These are phyloP conservation scores for Pimpla rufipes DNA, from an alignment of 2,888 invertebrate species.

Conservation along the genomic window DNA sequence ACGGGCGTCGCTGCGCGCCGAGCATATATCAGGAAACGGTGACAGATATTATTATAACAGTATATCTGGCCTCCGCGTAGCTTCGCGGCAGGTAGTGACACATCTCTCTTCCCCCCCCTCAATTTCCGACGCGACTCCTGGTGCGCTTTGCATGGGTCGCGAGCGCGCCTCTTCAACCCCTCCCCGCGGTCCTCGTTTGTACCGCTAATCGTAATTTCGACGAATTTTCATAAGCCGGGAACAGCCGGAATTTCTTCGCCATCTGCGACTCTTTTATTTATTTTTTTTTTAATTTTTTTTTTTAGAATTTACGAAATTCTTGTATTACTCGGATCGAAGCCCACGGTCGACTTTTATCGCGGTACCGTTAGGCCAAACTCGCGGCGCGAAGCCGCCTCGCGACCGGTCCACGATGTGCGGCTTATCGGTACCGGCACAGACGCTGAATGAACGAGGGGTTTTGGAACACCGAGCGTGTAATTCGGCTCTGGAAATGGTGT, in stretches of 20 bases:
- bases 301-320: slow-evolving; percentile 10
- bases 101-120: not conserved
- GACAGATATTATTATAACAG: slow-evolving; percentile 71
- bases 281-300: not conserved
- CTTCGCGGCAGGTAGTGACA: not conserved
- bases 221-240: slow-evolving; percentile 65
- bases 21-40: slow-evolving; percentile 64
- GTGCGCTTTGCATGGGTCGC: slow-evolving; percentile 69
- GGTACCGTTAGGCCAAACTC: slow-evolving; percentile 40
- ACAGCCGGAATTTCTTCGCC: slow-evolving; percentile 18
- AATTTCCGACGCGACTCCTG: slow-evolving; percentile 12
- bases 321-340: not conserved
- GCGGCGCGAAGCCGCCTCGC: not conserved
- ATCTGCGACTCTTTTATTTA: no score
- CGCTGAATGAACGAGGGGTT: not conserved
- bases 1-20: slow-evolving; percentile 44
- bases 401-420: slow-evolving; percentile 1
- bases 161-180: no score
- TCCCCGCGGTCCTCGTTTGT: slow-evolving; percentile 28
- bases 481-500: not conserved
- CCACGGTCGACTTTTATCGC: slow-evolving; percentile 25
- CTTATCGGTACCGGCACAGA: not conserved
- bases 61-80: slow-evolving; percentile 45
- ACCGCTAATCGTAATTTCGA: slow-evolving; percentile 73
- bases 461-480: not conserved